Percentiles rank a stretch among this genome's conserved stretches.
phyloP scores from a whole-genome alignment of 23 tunicate species.

The Ciona savignyi region DNA sequence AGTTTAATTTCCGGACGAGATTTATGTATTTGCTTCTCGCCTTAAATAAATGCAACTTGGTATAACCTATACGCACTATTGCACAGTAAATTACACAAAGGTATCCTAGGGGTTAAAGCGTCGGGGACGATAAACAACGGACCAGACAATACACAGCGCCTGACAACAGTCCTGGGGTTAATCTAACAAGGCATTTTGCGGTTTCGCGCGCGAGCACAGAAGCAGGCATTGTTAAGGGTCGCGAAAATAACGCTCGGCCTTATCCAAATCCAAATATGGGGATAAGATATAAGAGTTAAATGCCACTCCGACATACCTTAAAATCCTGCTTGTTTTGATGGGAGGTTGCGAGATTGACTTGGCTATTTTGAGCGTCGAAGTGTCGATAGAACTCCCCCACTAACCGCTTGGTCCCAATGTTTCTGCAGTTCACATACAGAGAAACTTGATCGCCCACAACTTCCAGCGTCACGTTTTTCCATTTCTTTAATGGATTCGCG shows the following conservation, averaged over 20 bases:
- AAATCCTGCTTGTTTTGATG: constrained; percentile 1
- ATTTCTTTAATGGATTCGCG: not conserved
- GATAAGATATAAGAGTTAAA: not conserved
- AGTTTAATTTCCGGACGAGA: no score
- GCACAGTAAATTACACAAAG: no score
- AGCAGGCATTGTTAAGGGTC: not conserved
- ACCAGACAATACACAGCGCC: not conserved
- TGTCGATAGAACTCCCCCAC: constrained; percentile 16
- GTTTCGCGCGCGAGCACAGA: not conserved
- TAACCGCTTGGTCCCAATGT: constrained; percentile 9
- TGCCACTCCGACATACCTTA: constrained; percentile 6
- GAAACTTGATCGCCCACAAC: constrained; percentile 10
- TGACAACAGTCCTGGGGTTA: not conserved
- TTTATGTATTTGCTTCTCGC: no score
- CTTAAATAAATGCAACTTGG: no score
- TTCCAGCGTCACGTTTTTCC: constrained; percentile 32
- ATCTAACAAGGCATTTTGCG: not conserved
- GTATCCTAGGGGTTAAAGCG: no score
- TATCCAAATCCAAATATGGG: not conserved
- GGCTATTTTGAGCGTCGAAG: constrained; percentile 25
- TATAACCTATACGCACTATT: no score
- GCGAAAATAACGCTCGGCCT: not conserved
- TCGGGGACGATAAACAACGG: not conserved
- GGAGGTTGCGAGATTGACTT: constrained; percentile 26
- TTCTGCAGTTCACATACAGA: constrained; percentile 36